Evolutionary conservation across 2,888 invertebrate genomes (phyloP).

Genomic region (Masnerella sp.): DNA sequence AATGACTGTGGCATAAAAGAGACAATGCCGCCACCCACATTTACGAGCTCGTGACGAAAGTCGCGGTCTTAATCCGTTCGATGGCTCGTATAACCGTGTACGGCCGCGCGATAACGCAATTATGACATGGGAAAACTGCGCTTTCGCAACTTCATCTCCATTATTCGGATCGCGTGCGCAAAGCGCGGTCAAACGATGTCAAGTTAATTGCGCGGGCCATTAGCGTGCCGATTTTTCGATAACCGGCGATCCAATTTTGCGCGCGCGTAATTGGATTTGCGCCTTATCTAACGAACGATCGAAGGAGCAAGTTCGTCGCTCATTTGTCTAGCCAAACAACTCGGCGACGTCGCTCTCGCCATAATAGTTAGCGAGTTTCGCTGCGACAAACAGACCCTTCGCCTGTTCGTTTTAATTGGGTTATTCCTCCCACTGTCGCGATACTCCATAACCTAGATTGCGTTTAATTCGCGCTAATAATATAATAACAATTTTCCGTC

Average conservation of each 20-base stretch:
- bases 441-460: conserved; percentile 31
- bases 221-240: conserved; percentile 1
- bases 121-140: conserved; percentile 36
- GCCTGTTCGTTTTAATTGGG: conserved; percentile 26
- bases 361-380: conserved; percentile 7
- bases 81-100: conserved; percentile 46
- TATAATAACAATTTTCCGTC: conserved; percentile 45
- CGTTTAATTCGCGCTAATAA: conserved; percentile 38
- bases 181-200: conserved; percentile 7
- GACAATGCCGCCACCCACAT: conserved; percentile 53
- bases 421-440: conserved; percentile 32
- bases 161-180: conserved; percentile 30
- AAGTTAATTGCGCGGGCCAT: conserved; percentile 7
- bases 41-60: conserved; percentile 47
- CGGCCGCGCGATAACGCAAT: conserved; percentile 34
- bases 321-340: conserved; percentile 16
- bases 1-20: conserved; percentile 28
- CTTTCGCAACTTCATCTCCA: conserved; percentile 37
- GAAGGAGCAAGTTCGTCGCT: conserved; percentile 17
- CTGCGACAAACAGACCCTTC: conserved; percentile 15
- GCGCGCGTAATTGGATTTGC: too few species aligned
- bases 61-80: conserved; percentile 41
- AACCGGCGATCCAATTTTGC: too few species aligned
- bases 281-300: conserved; percentile 14
- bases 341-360: neutral